phyloP scores from a whole-genome alignment of 2,797 vertebrate species.

The Sebastes trivittatus region DNA sequence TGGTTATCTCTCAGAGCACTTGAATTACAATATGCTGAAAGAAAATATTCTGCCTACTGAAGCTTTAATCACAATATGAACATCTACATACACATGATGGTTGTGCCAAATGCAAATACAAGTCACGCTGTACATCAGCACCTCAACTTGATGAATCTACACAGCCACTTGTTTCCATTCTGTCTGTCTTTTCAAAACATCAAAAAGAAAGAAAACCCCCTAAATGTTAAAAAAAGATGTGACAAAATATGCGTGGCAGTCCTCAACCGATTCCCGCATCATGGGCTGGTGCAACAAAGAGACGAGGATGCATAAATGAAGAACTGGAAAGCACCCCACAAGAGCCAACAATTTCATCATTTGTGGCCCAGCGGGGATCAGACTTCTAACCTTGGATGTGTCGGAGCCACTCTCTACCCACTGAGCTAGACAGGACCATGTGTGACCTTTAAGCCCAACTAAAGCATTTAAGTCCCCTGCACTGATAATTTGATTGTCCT shows the following conservation, averaged over 20 bases:
- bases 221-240: neutral
- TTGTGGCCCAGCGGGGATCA: conserved; percentile 9
- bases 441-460: conserved; percentile 47
- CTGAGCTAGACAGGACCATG: conserved; percentile 11
- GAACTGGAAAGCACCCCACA: neutral
- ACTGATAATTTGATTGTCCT: conserved; percentile 60
- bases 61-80: neutral
- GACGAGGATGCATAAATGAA: neutral
- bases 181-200: neutral
- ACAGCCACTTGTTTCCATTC: neutral
- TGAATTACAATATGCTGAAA: no score
- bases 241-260: neutral
- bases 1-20: no score
- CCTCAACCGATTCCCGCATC: neutral
- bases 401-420: conserved; percentile 11
- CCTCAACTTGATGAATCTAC: neutral
- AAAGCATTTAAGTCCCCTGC: conserved; percentile 35
- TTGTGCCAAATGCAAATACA: neutral
- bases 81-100: neutral
- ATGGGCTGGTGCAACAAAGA: conserved; percentile 11
- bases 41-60: no score
- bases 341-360: conserved; percentile 17
- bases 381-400: conserved; percentile 8
- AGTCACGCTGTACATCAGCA: neutral
- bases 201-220: neutral